phyloP scores from a whole-genome alignment of 2,113 vertebrate genomes.

The Mionectes macconnelli region DNA sequence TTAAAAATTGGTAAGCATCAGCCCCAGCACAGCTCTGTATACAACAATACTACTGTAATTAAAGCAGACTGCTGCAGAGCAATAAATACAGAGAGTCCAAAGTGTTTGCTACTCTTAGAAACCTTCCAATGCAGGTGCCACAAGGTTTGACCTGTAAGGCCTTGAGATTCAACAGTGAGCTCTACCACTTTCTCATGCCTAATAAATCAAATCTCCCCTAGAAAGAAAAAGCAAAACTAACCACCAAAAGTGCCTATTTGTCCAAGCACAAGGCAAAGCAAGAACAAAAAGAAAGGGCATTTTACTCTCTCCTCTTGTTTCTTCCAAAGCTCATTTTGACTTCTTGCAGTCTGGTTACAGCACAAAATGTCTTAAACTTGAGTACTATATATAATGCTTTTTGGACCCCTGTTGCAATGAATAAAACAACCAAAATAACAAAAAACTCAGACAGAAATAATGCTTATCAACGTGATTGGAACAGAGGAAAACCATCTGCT shows the following conservation, averaged over 20 bases:
- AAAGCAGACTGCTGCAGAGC: not conserved
- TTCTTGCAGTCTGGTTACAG: not conserved
- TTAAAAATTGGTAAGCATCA: not conserved
- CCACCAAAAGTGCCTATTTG: not conserved
- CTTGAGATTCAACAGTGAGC: not conserved
- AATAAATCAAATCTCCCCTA: not conserved
- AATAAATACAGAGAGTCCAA: not conserved
- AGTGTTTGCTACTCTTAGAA: not conserved
- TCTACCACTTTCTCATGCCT: not conserved
- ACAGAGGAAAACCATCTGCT: not conserved
- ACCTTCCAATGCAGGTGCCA: not conserved
- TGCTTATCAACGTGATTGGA: rapidly evolving
- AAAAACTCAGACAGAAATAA: not conserved
- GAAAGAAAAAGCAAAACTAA: not conserved
- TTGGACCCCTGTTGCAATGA: not conserved
- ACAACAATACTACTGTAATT: not conserved
- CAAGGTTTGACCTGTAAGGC: not conserved
- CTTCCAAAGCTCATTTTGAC: not conserved
- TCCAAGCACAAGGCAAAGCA: not conserved
- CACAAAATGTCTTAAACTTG: not conserved
- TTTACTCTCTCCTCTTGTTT: not conserved
- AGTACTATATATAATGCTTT: not conserved
- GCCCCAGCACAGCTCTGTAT: not conserved
- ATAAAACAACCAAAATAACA: no score
- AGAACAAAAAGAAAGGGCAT: not conserved